Base-by-base conservation (phyloP, 2,113 vertebrate species). In the Mus spicilegus region DNA sequence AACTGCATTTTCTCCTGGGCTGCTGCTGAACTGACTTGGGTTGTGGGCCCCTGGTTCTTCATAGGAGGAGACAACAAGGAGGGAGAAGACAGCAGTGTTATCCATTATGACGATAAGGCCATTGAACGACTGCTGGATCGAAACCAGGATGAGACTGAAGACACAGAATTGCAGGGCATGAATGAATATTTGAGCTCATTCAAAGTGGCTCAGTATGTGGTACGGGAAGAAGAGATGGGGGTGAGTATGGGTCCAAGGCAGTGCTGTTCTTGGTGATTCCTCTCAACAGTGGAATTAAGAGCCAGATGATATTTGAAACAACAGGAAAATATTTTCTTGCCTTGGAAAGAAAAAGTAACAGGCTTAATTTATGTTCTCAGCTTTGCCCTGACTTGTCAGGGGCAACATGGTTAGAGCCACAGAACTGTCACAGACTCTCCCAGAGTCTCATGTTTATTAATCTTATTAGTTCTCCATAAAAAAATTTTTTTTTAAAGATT, bases 131-230 rank as follows among this genome's bases (percentile, higher is more conserved):
- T 99, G 5, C 96, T 99, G 87, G 99, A 99, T 98, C 98, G 99
- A 58, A 99, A 99, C 98, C 99, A 99, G 98, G 99, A 99, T 88
- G 99, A 99, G 97, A 99, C 99, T 0, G 99, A 99, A 42, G 99
- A 99, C 97, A 99, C 99, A 0, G 99, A 99, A 98, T 98, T 99
- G 73, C 99, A 99, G 98, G 99, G 99, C 98, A 99, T 99, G 99
- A 99, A 99, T 87, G 99, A 99, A 63, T 99, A 99, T 98, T 99
- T 99, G 97, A 99, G 99, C 97, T 99, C 99, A 42, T 99, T 99
- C 96, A 99, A 99, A 97, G 99, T 99, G 97, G 99, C 99, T 49
- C 99, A 99, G 96, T 99, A 99, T 89, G 99, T 99, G 94, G 99
- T 99, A 36, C 99, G 99, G 95, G 99, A 99, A 88, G 99, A 99